These are phyloP conservation scores for Drosophila kanekoi DNA, from an alignment of 2,888 invertebrate species.

Conservation along the genomic window DNA sequence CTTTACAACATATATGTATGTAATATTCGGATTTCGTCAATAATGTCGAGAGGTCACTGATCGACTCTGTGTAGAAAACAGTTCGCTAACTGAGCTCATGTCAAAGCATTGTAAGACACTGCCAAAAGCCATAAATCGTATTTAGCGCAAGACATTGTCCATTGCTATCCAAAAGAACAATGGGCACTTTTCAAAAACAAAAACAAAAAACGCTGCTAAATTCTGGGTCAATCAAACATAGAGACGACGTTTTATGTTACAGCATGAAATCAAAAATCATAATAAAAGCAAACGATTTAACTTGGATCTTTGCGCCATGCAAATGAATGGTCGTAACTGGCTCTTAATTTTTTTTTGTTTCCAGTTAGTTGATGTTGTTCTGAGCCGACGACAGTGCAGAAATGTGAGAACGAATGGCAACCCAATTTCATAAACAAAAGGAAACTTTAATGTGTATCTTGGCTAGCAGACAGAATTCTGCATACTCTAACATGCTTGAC, in stretches of 20 bases:
- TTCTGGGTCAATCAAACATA: conserved; percentile 72
- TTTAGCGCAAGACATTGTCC: conserved; percentile 51
- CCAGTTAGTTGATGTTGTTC: conserved; percentile 54
- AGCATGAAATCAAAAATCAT: conserved; percentile 60
- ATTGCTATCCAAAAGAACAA: conserved; percentile 48
- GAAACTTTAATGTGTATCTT: conserved; percentile 26
- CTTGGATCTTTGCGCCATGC: conserved; percentile 57
- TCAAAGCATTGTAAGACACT: conserved; percentile 47
- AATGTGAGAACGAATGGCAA: conserved; percentile 62
- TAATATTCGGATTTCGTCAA: background rate
- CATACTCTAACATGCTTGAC: conserved; percentile 34
- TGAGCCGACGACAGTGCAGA: conserved; percentile 38
- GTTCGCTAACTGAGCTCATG: conserved; percentile 54
- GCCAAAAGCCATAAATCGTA: conserved; percentile 58
- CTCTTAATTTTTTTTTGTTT: conserved; percentile 54
- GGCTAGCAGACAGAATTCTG: background rate
- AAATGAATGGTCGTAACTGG: conserved; percentile 67
- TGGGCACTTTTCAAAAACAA: conserved; percentile 23
- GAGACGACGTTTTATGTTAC: conserved; percentile 64
- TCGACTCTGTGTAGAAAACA: conserved; percentile 19
- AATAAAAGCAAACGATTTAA: conserved; percentile 58
- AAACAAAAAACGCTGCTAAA: conserved; percentile 27
- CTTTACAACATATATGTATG: background rate
- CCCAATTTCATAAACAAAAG: conserved; percentile 66
- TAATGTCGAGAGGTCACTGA: conserved; percentile 58